Base-by-base conservation (phyloP, 2,888 invertebrate species). In the Hyposoter didymator region DNA sequence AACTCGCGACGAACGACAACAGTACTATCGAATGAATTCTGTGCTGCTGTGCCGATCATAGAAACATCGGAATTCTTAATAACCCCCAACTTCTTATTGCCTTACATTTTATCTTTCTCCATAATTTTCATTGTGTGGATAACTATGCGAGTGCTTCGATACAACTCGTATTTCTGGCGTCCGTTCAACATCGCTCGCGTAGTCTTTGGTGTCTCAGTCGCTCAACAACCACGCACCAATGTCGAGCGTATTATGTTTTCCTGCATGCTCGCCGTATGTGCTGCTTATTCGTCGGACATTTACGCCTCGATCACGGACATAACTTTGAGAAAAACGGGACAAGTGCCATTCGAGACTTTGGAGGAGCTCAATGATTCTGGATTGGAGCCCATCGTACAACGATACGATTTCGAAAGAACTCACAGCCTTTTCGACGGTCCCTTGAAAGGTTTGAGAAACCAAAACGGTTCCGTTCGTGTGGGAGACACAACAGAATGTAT, bases 41-140 rank as follows among this genome's bases (percentile, higher is more conserved):
- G 69, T 28, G 69, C 69, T 12, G 17, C 47, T 2, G 69, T 69
- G 17, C 69, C 69, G 47, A 47, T 47, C 47, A 22, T 28, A 1
- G 0, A 14, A 8, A 47, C 1, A 1, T 17, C 22, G 6, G 22
- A 45, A 47, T 1, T 14, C 12, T 4, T 19, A 7, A 22, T 19
- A 8, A 7, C 17, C 10, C 14, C 2, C 0, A 22, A 28, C 0
- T 17, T 47, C 6, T 47, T 47, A 2, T 3, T 17, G 19, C 28
- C 28, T 14, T 47, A 12, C 8, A 1, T 47, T 17, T 6, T 45
- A 4, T 19, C 43, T 45, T 28, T 28, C 39, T 8, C 12, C 14
- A 12, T 45, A 39, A 39, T 39, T 39, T 39, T 39, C 39, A 6
- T 39, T 39, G 39, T 39, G 39, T 39, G 39, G 39, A 39, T 39